Evolutionary conservation across 1,140 invertebrate genomes (phyloP).

Genomic region (Anoplolepis gracilipes): DNA sequence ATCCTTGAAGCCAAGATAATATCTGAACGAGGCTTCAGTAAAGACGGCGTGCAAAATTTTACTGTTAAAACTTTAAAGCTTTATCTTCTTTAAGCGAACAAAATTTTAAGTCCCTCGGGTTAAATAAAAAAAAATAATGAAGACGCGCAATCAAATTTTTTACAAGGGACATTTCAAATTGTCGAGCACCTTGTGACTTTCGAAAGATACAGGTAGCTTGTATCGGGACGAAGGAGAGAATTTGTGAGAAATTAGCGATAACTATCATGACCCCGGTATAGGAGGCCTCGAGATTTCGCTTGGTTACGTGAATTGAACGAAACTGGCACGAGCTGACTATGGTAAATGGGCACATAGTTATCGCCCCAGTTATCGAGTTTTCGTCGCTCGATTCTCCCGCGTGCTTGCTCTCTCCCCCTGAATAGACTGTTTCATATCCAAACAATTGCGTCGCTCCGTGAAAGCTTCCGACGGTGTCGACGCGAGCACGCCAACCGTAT

Average conservation of each 20-base stretch:
- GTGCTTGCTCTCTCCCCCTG: conserved; percentile 18
- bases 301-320: conserved; percentile 31
- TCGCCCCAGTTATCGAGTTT: conserved; percentile 51
- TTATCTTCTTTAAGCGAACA: background rate
- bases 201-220: background rate
- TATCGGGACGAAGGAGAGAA: background rate
- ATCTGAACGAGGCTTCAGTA: background rate
- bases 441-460: conserved; percentile 52
- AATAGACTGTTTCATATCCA: conserved; percentile 53
- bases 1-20: background rate
- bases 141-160: background rate
- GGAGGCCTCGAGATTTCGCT: conserved; percentile 43
- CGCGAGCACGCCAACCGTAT: background rate
- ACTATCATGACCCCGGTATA: background rate
- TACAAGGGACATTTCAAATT: background rate
- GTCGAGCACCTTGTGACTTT: background rate
- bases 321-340: conserved; percentile 36
- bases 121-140: background rate
- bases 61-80: background rate
- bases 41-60: background rate
- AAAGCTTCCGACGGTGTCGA: conserved; percentile 46
- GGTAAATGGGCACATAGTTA: conserved; percentile 49
- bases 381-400: conserved; percentile 48
- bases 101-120: background rate
- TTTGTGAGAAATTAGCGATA: conserved; percentile 15